Percentiles rank a stretch among this genome's conserved stretches.
Conservation (phyloP, 2,888 invertebrate genomes). For the Hydrotaea cyrtoneurina region DNA sequence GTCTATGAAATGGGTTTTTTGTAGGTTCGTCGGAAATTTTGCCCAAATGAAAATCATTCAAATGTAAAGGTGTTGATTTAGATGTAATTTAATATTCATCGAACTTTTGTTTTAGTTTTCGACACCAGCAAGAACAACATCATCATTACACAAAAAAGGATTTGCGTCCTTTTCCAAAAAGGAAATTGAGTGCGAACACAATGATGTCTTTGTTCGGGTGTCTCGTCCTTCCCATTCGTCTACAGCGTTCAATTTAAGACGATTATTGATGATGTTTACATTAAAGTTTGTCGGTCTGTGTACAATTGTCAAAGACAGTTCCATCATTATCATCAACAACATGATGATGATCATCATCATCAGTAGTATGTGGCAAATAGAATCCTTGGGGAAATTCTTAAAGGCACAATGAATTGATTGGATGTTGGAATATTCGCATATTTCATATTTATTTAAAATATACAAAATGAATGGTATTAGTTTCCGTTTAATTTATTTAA, state of each 20-base stretch:
- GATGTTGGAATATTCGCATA: too few species aligned
- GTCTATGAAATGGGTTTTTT: background rate
- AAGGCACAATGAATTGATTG: background rate
- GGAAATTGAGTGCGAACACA: slow-evolving; percentile 18
- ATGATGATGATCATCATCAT: background rate
- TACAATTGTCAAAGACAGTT: background rate
- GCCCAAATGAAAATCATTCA: slow-evolving; percentile 49
- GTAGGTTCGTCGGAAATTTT: background rate
- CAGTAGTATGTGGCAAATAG: background rate
- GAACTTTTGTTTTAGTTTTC: slow-evolving; percentile 24
- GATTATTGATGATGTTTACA: slow-evolving; percentile 32
- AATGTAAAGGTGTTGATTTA: slow-evolving; percentile 51
- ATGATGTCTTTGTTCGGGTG: slow-evolving; percentile 23
- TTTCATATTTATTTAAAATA: slow-evolving; percentile 2
- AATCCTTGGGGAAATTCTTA: slow-evolving; percentile 18
- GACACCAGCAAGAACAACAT: slow-evolving; percentile 6
- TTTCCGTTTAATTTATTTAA: slow-evolving; percentile 10
- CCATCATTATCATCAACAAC: background rate
- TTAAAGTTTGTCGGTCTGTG: background rate
- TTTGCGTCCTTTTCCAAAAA: background rate
- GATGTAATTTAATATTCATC: slow-evolving; percentile 41
- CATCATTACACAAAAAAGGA: slow-evolving; percentile 4
- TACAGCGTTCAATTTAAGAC: background rate
- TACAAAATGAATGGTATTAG: background rate
- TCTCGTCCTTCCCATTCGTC: background rate